Evolutionary conservation across 2,888 invertebrate species (phyloP), one percentile per base, ranked within the genome.

Genomic region (Bimastos eiseni): DNA sequence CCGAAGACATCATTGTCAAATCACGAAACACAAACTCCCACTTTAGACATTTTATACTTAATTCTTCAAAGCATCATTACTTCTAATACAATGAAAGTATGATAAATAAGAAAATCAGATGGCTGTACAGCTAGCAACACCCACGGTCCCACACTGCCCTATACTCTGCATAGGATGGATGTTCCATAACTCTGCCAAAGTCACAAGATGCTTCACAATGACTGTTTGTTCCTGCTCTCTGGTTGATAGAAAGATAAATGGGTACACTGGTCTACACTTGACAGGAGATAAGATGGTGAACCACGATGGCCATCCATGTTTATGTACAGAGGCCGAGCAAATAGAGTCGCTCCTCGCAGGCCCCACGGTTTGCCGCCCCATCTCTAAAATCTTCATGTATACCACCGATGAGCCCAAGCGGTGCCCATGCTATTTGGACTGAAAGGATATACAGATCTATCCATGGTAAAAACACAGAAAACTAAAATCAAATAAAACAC

Each of bases 401-500:
- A 70, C 70, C 70, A n/a, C 70, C 70, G 8, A n/a, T 13, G 70
- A 17, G 70, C 70, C n/a, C 70, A 13, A n/a, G 70, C 70, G 6
- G 24, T 21, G 49, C 21, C 24, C n/a, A n/a, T 30, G n/a, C 70
- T n/a, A 70, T 70, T 49, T 49, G 49, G 49, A 70, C 70, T n/a
- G 70, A 70, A 8, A 70, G 70, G 70, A 70, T 30, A 70, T 70
- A 70, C 70, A 70, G 70, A 70, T 70, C 30, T 5, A 70, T n/a
- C n/a, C 70, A 70, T n/a, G 11, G 70, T n/a, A 70, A 70, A 70
- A n/a, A n/a, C 70, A 70, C 70, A 30, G 70, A 70, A 70, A 70
- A 70, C 70, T 70, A 70, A 70, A 70, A 49, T 49, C 49, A 49
- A 84, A 86, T 86, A 86, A 36, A 86, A 86, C 86, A 86, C 86